These are phyloP conservation scores for Cephus sareptanus DNA, from an alignment of 2,888 invertebrate species.

Conservation along the genomic window DNA sequence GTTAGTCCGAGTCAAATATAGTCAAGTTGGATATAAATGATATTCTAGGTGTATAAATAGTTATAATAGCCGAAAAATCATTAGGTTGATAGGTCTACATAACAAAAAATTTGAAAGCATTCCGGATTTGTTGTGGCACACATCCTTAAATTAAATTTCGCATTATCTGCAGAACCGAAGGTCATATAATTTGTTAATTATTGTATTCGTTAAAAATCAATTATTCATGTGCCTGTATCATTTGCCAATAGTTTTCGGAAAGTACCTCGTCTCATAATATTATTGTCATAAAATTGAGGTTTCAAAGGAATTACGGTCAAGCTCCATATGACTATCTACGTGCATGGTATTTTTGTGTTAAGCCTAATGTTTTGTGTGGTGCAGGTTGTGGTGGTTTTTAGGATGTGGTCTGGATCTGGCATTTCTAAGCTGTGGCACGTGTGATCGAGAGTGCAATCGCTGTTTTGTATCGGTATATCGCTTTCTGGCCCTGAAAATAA, in stretches of 20 bases:
- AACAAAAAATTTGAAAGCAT: too few species aligned
- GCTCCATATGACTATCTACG: constrained; percentile 15
- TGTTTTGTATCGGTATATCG: constrained; percentile 43
- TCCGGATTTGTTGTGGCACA: too few species aligned
- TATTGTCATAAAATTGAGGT: constrained; percentile 1
- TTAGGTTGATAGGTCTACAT: too few species aligned
- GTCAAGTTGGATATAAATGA: too few species aligned
- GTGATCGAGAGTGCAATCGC: constrained; percentile 49
- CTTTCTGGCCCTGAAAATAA: constrained; percentile 55
- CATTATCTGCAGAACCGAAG: not conserved
- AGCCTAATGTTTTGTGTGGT: constrained; percentile 56
- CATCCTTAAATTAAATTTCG: not conserved
- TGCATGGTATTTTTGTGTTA: constrained; percentile 27
- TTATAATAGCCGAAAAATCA: too few species aligned
- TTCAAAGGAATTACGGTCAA: not conserved
- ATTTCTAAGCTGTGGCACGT: constrained; percentile 49
- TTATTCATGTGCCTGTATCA: not conserved
- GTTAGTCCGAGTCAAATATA: too few species aligned
- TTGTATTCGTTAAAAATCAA: not conserved
- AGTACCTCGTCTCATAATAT: not conserved
- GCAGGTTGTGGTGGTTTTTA: constrained; percentile 52
- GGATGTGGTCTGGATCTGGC: constrained; percentile 54
- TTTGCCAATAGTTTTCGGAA: not conserved
- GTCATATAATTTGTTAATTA: not conserved
- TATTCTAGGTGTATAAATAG: too few species aligned